Base-by-base conservation (phyloP, 2,797 vertebrate species). In the Helostoma temminkii region DNA sequence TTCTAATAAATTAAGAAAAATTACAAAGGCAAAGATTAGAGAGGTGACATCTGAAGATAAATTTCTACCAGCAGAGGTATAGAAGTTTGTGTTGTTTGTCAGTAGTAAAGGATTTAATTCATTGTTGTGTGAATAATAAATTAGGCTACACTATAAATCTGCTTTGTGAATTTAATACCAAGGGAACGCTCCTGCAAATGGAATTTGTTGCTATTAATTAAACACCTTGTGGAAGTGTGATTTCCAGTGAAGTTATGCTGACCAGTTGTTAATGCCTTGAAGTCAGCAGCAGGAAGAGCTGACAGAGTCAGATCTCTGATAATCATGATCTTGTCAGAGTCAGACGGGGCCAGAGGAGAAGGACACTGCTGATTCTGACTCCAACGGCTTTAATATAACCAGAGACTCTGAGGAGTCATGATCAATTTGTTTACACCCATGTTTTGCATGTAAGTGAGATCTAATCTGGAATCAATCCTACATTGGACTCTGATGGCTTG, bases 401-500 rank as follows among this genome's bases (percentile, higher is more conserved):
- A 71, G 53, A 69, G 37, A 76, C 84, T 60, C 36, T 14, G 71
- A 85, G 78, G 76, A 84, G 79, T 78, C 68, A 56, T 70, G 83
- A 91, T 93, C 87, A 70, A 92, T 93, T 85, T 41, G 47, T 88
- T 85, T 86, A 88, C 84, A 90, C 64, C 77, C 82, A 78, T 89
- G 88, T 91, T 90, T 89, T 82, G 91, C 85, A 87, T 91, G 82
- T 86, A 88, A 88, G 83, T 85, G 84, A 89, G 83, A 91, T 88
- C 82, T 86, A 87, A 92, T 90, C 87, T 86, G 81, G 84, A 91
- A 92, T 91, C 92, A 88, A 89, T 93, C 64, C 60, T 67, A 82
- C 83, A 81, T 79, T 77, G 79, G 85, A 82, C 80, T 86, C 53
- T 7, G 12, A 56, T 78, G 81, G 70, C 68, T 74, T 75, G 81